Evolutionary conservation across 2,888 invertebrate species (phyloP), one percentile per base, ranked within the genome.

Genomic region (Temnothorax unifasciatus): DNA sequence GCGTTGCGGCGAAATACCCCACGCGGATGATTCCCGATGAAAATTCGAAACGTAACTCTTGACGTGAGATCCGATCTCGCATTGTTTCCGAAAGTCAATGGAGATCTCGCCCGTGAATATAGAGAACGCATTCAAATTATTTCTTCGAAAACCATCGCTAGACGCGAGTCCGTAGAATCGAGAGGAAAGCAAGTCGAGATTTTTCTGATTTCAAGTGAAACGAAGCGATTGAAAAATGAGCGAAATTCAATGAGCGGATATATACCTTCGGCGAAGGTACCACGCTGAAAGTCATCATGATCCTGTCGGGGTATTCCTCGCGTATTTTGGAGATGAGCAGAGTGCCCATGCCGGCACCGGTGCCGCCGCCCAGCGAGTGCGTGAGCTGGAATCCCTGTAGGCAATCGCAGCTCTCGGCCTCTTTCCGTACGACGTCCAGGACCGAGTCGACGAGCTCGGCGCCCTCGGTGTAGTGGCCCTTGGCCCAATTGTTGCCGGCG

Each of bases 321-420:
- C 98, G 96, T 92, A 98, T 98, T 95, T 98, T 98, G 87, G 97
- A 98, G 89, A 98, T 98, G 5, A 98, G 95, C 8, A 98, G 95
- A 0, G 98, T 98, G 8, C 98, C 98, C 97, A 98, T 97, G 0
- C 98, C 98, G 0, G 98, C 98, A 0, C 98, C 98, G 0, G 98
- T 98, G 21, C 98, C 98, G 9, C 98, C 98, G 0, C 98, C 98
- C 21, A 98, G 96, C 0, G 98, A 98, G 93, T 98, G 98, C 0
- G 97, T 97, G 82, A 98, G 94, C 90, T 96, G 95, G 47, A 92
- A 92, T 0, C 98, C 98, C 95, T 96, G 96, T 11, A 95, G 93
- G 86, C 97, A 97, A 91, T 97, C 97, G 92, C 97, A 94, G 94
- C 96, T 93, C 95, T 96, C 96, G 87, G 95, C 96, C 89, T 96